These are phyloP conservation scores for Agrotis puta DNA, from an alignment of 2,888 invertebrate species.

Conservation along the genomic window DNA sequence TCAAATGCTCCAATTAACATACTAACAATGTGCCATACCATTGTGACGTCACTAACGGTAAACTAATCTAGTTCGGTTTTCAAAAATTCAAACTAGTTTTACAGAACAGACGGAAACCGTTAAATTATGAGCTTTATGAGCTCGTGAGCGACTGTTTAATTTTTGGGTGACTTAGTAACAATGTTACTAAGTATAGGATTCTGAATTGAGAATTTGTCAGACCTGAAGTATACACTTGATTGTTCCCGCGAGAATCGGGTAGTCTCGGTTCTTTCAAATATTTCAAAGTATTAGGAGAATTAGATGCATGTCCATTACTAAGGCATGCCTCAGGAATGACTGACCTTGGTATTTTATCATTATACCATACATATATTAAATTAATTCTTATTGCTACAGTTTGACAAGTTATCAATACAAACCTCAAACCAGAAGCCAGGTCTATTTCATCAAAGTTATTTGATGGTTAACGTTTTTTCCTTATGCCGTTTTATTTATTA, in stretches of 20 bases:
- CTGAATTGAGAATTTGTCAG: neutral
- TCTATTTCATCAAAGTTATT: neutral
- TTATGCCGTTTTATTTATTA: neutral
- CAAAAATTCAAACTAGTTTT: constrained; percentile 41
- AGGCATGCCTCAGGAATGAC: too few species aligned
- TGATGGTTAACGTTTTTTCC: neutral
- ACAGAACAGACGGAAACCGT: constrained; percentile 48
- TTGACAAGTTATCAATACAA: too few species aligned
- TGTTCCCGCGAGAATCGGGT: too few species aligned
- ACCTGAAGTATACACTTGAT: too few species aligned
- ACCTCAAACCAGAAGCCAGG: neutral
- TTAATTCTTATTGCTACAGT: too few species aligned
- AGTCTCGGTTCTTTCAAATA: too few species aligned
- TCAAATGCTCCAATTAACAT: constrained; percentile 57
- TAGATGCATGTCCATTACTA: too few species aligned
- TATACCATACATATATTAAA: too few species aligned
- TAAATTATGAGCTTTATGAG: constrained; percentile 46
- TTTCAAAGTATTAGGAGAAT: too few species aligned
- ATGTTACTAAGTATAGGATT: neutral
- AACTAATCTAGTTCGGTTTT: constrained; percentile 48
- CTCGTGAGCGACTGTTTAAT: neutral
- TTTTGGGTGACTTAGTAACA: neutral
- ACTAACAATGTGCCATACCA: constrained; percentile 59
- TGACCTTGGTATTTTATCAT: too few species aligned
- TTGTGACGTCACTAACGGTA: constrained; percentile 65